A percentile compares a stretch with the other conserved stretches of the same genome.
Evolutionary conservation across 2,113 vertebrate genomes (phyloP).

Genomic region (Pongo pygmaeus): DNA sequence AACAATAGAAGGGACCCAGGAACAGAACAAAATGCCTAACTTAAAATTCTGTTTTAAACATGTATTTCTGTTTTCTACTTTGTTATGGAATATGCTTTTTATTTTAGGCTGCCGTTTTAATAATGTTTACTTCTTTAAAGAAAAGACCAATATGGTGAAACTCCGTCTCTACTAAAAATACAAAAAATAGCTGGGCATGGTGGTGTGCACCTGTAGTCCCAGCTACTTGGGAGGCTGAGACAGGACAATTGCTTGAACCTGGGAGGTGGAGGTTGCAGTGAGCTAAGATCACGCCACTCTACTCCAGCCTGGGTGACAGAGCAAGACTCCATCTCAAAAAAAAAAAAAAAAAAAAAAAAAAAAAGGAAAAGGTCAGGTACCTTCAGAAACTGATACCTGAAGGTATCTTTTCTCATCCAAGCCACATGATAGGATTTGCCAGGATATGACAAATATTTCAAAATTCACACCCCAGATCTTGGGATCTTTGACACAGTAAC

Average conservation of each 20-base stretch:
- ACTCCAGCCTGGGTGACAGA: too few species aligned
- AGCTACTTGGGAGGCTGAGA: too few species aligned
- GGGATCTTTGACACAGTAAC: neutral
- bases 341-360: too few species aligned
- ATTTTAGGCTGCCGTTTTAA: slow-evolving; percentile 31
- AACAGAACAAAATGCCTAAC: neutral
- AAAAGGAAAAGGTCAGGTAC: too few species aligned
- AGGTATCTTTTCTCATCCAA: neutral
- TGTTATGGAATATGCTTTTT: slow-evolving; percentile 1
- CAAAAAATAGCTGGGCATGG: too few species aligned
- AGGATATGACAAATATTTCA: neutral
- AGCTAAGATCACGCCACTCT: accelerated
- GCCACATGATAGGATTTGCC: neutral
- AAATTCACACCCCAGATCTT: neutral
- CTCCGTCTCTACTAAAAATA: too few species aligned
- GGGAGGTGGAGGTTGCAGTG: too few species aligned
- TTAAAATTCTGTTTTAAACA: slow-evolving; percentile 20
- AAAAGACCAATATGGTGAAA: neutral
- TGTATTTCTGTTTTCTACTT: neutral
- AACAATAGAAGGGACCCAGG: neutral
- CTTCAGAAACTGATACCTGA: neutral
- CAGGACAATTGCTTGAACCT: too few species aligned
- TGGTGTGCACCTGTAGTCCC: too few species aligned
- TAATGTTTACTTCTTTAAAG: slow-evolving; percentile 22
- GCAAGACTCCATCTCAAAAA: too few species aligned